Base-by-base conservation (phyloP, 2,888 invertebrate species). In the Agonopterix alstromeriana region DNA sequence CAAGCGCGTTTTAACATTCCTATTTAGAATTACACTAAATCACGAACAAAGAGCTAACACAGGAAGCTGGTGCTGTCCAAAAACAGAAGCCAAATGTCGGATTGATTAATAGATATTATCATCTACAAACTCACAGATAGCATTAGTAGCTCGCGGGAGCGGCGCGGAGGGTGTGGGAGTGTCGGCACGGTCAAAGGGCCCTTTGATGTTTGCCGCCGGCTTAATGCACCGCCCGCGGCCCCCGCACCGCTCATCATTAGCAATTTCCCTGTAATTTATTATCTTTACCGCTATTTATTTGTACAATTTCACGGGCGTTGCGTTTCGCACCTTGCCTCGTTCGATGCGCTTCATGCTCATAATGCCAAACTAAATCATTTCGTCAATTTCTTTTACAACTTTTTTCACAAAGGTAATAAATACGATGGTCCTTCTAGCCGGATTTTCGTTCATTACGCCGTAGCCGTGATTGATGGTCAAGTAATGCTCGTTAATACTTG, bases 191-290 rank as follows among this genome's bases (percentile, higher is more conserved):
- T 87, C 87, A 87, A 88, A 88, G 87, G 73, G 81, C 77, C 76
- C 87, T 87, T 87, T 86, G 86, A 87, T 87, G 87, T 88, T 85
- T 87, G 87, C 88, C 87, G 88, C 79, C 82, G 86, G 85, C 86
- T 86, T 87, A 87, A 87, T 86, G 86, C 87, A 87, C 83, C 87
- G 83, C 85, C 84, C 82, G 83, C 79, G 36, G 76, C 71, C 73
- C 84, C 80, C 81, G 77, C 77, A 65, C 77, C 82, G 72, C 80
- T 85, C 86, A 85, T 87, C 87, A 88, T 88, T 88, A 87, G 83
- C 86, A 86, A 88, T 88, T 88, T 88, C 85, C 86, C 83, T 75
- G 81, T 87, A 85, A 87, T 87, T 87, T 86, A 86, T 87, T 87
- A 86, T 85, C 83, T 86, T 85, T 85, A 82, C 80, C 78, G 83